Conservation (phyloP, 2,888 invertebrate species). For the Drosophila algonquin region DNA sequence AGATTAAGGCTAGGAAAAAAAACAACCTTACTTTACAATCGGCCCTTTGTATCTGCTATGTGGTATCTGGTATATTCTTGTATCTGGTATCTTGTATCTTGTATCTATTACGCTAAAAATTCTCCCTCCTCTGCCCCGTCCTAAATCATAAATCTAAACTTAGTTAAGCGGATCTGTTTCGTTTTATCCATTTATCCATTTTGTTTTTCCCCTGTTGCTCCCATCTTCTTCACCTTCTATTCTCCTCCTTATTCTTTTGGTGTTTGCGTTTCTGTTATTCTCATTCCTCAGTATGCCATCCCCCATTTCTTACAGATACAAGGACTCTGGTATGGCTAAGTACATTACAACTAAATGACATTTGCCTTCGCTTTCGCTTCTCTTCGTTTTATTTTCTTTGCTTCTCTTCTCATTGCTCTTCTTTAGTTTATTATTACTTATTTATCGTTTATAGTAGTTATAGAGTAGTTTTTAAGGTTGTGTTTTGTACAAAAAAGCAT, state of each 20-base stretch:
- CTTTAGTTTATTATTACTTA: slow-evolving; percentile 10
- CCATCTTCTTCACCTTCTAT: slow-evolving; percentile 35
- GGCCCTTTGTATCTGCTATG: slow-evolving; percentile 37
- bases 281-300: slow-evolving; percentile 10
- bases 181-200: slow-evolving; percentile 36
- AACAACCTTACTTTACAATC: slow-evolving; percentile 71
- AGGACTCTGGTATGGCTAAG: slow-evolving; percentile 47
- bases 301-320: slow-evolving; percentile 46
- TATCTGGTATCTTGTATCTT: slow-evolving; percentile 24
- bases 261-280: slow-evolving; percentile 50
- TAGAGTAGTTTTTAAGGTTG: slow-evolving; percentile 16
- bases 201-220: slow-evolving; percentile 1
- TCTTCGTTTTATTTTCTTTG: not conserved
- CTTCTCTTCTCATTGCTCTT: not conserved
- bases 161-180: slow-evolving; percentile 69
- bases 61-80: slow-evolving; percentile 9
- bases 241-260: slow-evolving; percentile 39
- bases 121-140: slow-evolving; percentile 8
- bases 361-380: not conserved
- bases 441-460: not conserved
- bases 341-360: slow-evolving; percentile 35
- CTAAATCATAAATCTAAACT: slow-evolving; percentile 65
- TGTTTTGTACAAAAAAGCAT: slow-evolving; percentile 38
- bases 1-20: slow-evolving; percentile 54
- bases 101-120: slow-evolving; percentile 49